These are phyloP conservation scores for Callithrix jacchus DNA, from an alignment of 2,113 vertebrate genomes.

Conservation along the genomic window DNA sequence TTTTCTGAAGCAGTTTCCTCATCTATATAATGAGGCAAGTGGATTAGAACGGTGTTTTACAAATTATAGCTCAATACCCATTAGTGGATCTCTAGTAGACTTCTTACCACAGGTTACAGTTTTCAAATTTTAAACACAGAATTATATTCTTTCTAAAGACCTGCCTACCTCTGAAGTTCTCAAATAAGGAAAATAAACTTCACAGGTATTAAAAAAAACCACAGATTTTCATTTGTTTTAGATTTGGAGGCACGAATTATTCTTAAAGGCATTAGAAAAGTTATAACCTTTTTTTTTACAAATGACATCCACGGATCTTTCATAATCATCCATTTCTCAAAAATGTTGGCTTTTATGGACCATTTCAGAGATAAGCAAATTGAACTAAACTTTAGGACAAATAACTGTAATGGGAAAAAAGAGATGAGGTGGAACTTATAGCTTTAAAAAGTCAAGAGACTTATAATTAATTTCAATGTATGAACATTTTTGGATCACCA, in stretches of 20 bases:
- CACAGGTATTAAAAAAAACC: not conserved
- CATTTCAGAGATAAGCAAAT: not conserved
- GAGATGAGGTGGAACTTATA: not conserved
- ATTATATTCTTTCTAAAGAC: not conserved
- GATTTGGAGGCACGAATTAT: not conserved
- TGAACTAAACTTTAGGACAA: not conserved
- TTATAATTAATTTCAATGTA: not conserved
- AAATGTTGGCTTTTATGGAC: not conserved
- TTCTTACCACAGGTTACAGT: not conserved
- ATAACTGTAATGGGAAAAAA: not conserved
- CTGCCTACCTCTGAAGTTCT: not conserved
- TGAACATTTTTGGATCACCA: not conserved
- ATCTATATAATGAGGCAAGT: not conserved
- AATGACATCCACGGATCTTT: not conserved
- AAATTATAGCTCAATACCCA: not conserved
- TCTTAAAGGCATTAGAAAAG: not conserved
- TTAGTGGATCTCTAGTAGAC: not conserved
- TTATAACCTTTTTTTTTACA: not conserved
- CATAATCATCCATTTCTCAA: not conserved
- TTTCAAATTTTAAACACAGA: not conserved
- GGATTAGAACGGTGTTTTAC: not conserved
- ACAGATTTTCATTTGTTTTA: not conserved
- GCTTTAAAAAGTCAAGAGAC: not conserved
- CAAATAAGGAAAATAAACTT: constrained; percentile 37
- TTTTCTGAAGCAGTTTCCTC: constrained; percentile 17